Base-by-base conservation (phyloP, 2,888 invertebrate genomes). In the Eledona agricola region DNA sequence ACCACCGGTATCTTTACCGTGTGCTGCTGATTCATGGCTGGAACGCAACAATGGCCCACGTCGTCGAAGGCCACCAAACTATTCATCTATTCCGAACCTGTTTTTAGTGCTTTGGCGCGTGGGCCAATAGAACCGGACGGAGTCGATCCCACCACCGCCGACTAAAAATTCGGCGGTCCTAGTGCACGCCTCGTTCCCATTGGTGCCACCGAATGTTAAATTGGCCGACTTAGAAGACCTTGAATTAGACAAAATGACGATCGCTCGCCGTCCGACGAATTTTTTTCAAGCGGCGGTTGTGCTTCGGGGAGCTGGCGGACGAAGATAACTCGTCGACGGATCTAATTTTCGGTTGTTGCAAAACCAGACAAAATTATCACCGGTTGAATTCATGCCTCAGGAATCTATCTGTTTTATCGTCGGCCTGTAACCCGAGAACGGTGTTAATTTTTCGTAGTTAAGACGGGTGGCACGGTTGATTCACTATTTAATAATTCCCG, bases 31-130 rank as follows among this genome's bases (percentile, higher is more conserved):
- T 42, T 42, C 42, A 42, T 31, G 31, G n/a, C 31, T 29, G 17
- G 38, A 15, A 47, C 49, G 45, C 38, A 52, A 55, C 55, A 55
- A 55, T 52, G 52, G 55, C 55, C 57, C 52, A 60, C 59, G n/a
- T n/a, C n/a, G n/a, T n/a, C n/a, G 56, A 57, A 56, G 55, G 61
- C 53, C 58, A 46, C 57, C 26, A 60, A 58, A 60, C 60, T 60
- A 64, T 64, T 64, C 62, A 56, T 62, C 63, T 63, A 63, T 63
- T 58, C 55, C 46, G 60, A 63, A 66, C 66, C 57, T 42, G 66
- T 65, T 64, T n/a, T 64, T 58, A 56, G 53, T 23, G 12, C 12
- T 10, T 11, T 51, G 42, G n/a, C n/a, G n/a, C 31, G 55, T 49
- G 57, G 58, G 57, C 65, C 67, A 67, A 67, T 67, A 51, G 59